phyloP scores from a whole-genome alignment of 2,113 vertebrate species.

The Cygnus atratus region DNA sequence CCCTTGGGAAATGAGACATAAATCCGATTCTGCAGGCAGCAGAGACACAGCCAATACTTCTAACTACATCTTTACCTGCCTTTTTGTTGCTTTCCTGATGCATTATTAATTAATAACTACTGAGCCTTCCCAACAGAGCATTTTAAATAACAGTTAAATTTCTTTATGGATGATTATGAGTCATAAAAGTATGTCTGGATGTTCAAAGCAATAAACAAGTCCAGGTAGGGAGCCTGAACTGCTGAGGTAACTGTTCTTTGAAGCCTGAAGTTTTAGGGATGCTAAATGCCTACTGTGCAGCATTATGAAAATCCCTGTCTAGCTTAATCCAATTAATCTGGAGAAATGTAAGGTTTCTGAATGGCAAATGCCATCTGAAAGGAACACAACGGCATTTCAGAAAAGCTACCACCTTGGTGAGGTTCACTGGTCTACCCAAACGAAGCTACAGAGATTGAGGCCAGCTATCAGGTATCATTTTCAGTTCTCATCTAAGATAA shows the following conservation, averaged over 20 bases:
- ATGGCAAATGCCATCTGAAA: not conserved
- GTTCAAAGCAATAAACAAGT: conserved; percentile 55
- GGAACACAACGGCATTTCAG: not conserved
- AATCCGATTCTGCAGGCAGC: conserved; percentile 38
- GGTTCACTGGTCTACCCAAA: not conserved
- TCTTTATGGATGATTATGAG: conserved; percentile 47
- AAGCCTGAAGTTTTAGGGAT: conserved; percentile 15
- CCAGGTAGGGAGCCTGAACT: conserved; percentile 16
- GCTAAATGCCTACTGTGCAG: not conserved
- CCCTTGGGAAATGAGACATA: not conserved
- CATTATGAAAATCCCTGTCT: not conserved
- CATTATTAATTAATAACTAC: conserved; percentile 73
- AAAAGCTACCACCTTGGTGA: not conserved
- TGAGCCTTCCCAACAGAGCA: conserved; percentile 50
- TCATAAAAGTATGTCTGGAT: conserved; percentile 18
- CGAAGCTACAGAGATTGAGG: not conserved
- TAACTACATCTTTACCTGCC: conserved; percentile 14
- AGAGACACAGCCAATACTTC: not conserved
- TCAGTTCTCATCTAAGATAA: not conserved
- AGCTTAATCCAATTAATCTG: conserved; percentile 33
- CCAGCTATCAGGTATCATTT: not conserved
- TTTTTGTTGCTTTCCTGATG: conserved; percentile 57
- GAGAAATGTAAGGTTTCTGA: not conserved
- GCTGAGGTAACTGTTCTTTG: conserved; percentile 54
- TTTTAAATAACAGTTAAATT: conserved; percentile 68